These are phyloP conservation scores for Schlechtendalia chinensis DNA, from an alignment of 1,140 invertebrate genomes.

Conservation along the genomic window DNA sequence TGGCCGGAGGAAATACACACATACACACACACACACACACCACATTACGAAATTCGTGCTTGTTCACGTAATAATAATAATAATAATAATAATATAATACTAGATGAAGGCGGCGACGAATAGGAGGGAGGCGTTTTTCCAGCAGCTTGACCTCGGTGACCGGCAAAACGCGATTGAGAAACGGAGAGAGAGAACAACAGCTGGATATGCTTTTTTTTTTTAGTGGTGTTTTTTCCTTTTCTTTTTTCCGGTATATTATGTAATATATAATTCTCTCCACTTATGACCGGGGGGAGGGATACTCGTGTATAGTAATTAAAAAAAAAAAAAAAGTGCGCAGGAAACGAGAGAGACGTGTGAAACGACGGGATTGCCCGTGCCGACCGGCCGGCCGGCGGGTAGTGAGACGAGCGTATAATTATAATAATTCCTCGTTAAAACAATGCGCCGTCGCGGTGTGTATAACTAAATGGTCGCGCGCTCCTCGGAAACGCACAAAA, in stretches of 20 bases:
- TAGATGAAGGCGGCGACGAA: background rate
- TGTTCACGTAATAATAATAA: background rate
- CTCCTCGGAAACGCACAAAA: slow-evolving; percentile 20
- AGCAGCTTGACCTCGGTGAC: slow-evolving; percentile 43
- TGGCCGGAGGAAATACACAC: background rate
- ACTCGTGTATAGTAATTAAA: slow-evolving; percentile 12
- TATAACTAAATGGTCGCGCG: background rate
- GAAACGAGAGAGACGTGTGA: slow-evolving; percentile 38
- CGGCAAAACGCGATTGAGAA: background rate
- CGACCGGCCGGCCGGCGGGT: background rate
- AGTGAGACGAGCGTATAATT: background rate
- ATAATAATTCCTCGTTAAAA: slow-evolving; percentile 45
- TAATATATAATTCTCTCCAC: too few relatives aligned
- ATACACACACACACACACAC: too few relatives aligned
- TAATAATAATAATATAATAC: background rate
- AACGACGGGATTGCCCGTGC: background rate
- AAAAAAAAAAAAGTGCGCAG: slow-evolving; percentile 12
- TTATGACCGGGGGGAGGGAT: background rate
- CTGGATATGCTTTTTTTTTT: background rate
- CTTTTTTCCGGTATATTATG: background rate
- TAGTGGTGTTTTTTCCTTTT: background rate
- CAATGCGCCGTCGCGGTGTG: background rate
- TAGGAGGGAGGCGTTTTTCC: background rate
- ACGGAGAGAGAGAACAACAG: background rate
- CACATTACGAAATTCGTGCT: background rate